Evolutionary conservation across 2,797 vertebrate genomes (phyloP).

Genomic region (Neosalanx taihuensis): DNA sequence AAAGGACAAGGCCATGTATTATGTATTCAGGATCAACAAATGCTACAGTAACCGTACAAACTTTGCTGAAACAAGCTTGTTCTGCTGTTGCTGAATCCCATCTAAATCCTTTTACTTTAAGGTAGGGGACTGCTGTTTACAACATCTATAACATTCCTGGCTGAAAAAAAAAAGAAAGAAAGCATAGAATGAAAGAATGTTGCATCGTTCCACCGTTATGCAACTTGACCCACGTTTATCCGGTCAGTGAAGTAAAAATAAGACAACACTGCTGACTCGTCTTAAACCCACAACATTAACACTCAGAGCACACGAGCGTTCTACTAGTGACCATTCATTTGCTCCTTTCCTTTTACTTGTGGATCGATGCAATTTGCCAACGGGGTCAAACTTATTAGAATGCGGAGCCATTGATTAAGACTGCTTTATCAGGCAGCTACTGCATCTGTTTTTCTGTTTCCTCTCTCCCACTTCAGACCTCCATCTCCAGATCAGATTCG

Average conservation of each 20-base stretch:
- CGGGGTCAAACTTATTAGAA: slow-evolving; percentile 62
- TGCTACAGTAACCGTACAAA: no score
- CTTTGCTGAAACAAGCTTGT: no score
- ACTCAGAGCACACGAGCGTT: slow-evolving; percentile 17
- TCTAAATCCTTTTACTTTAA: no score
- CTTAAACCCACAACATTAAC: slow-evolving; percentile 44
- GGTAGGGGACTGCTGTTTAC: slow-evolving; percentile 14
- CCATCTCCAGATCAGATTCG: slow-evolving; percentile 53
- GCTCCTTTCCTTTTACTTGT: slow-evolving; percentile 41
- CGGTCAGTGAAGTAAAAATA: neutral
- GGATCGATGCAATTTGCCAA: slow-evolving; percentile 59
- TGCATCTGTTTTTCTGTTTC: slow-evolving; percentile 48
- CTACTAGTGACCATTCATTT: slow-evolving; percentile 40
- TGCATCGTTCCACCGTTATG: no score
- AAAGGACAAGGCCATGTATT: no score
- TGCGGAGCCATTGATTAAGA: slow-evolving; percentile 58
- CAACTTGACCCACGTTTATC: neutral
- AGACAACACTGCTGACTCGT: slow-evolving; percentile 10
- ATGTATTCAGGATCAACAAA: no score
- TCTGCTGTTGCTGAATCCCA: no score
- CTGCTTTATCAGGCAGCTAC: slow-evolving; percentile 53
- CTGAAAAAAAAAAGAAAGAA: slow-evolving; percentile 14
- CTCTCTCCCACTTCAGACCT: slow-evolving; percentile 31
- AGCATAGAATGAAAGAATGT: slow-evolving; percentile 8
- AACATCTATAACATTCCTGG: slow-evolving; percentile 11